phyloP scores from a whole-genome alignment of 1,140 invertebrate species.

The Luehdorfia chinensis region DNA sequence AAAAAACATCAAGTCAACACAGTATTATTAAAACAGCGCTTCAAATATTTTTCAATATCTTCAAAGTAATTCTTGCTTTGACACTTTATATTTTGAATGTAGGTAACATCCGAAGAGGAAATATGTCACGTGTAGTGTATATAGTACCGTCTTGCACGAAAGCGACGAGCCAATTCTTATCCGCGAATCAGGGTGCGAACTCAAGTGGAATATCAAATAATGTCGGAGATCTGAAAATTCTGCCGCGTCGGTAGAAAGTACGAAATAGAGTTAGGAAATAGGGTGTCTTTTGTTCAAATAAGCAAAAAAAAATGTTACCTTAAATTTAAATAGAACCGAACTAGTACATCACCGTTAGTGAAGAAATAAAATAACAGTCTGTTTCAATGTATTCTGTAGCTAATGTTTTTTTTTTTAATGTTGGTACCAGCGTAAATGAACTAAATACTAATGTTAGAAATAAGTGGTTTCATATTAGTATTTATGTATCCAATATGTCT shows the following conservation, averaged over 20 bases:
- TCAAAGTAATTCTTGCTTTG: slow-evolving; percentile 12
- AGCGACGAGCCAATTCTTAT: slow-evolving; percentile 44
- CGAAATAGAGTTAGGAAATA: background rate
- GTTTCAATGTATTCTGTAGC: too few species aligned
- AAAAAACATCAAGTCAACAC: too few species aligned
- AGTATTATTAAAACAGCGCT: slow-evolving; percentile 13
- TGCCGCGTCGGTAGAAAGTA: slow-evolving; percentile 6
- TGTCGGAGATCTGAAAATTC: slow-evolving; percentile 22
- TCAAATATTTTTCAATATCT: slow-evolving; percentile 16
- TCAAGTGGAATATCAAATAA: slow-evolving; percentile 40
- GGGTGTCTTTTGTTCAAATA: background rate
- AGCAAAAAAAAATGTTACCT: too few species aligned
- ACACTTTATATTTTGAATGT: slow-evolving; percentile 17
- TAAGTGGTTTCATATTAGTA: too few species aligned
- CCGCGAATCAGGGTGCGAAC: slow-evolving; percentile 35
- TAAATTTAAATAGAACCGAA: too few species aligned
- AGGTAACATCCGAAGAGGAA: slow-evolving; percentile 29
- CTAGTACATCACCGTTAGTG: too few species aligned
- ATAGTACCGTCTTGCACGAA: slow-evolving; percentile 19
- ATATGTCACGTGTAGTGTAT: slow-evolving; percentile 37
- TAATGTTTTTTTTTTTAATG: too few species aligned
- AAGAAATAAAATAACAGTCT: too few species aligned
- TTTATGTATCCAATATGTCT: too few species aligned
- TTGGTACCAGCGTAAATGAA: too few species aligned
- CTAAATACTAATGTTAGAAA: too few species aligned